Evolutionary conservation across 2,797 vertebrate genomes (phyloP).

Genomic region (Austrolebias charrua): DNA sequence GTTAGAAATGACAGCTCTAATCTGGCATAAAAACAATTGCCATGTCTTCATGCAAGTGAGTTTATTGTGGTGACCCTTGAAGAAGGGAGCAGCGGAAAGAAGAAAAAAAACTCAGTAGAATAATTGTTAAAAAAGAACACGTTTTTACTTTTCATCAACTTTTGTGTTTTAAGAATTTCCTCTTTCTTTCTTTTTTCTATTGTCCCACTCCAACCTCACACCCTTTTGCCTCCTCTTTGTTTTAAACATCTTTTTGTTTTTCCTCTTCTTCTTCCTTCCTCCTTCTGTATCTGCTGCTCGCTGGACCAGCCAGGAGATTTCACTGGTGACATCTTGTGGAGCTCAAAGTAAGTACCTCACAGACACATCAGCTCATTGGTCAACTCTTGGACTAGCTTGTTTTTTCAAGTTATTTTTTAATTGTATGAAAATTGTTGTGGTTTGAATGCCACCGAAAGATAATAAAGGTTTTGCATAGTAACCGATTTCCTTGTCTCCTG

Average conservation of each 20-base stretch:
- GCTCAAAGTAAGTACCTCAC: conserved; percentile 69
- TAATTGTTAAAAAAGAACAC: conserved; percentile 19
- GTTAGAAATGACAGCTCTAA: too few relatives aligned
- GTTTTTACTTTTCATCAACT: conserved; percentile 35
- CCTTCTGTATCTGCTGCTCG: conserved; percentile 31
- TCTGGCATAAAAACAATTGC: too few relatives aligned
- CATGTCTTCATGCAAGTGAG: too few relatives aligned
- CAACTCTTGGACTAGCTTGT: conserved; percentile 4
- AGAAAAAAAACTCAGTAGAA: too few relatives aligned
- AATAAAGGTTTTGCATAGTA: conserved; percentile 50
- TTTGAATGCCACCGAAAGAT: conserved; percentile 37
- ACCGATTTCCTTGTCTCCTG: conserved; percentile 36
- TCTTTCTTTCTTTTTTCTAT: conserved; percentile 32
- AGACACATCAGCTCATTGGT: not conserved
- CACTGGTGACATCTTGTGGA: conserved; percentile 71
- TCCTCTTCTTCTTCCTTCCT: conserved; percentile 23
- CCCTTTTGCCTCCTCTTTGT: conserved; percentile 17
- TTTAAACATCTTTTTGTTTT: not conserved
- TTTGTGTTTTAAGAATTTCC: conserved; percentile 51
- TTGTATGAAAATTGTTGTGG: conserved; percentile 25
- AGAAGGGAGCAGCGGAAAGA: too few relatives aligned
- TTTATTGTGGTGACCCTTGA: too few relatives aligned
- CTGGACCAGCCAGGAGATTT: conserved; percentile 64
- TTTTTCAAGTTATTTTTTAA: conserved; percentile 6
- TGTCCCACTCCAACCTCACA: conserved; percentile 13